Evolutionary conservation across 1,140 invertebrate species (phyloP).

Genomic region (Bicyclus anynana): DNA sequence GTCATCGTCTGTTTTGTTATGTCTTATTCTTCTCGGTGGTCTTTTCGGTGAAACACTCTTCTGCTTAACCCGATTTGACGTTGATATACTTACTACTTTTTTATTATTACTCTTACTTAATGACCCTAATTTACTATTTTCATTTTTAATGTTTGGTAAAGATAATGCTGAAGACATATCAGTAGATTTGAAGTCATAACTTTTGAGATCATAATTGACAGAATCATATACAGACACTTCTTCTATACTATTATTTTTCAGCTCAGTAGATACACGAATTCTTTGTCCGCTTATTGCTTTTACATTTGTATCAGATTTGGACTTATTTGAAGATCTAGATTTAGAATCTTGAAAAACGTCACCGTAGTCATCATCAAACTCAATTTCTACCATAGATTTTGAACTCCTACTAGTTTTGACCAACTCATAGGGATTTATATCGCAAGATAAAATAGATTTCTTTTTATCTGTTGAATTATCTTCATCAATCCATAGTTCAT

Average conservation of each 20-base stretch:
- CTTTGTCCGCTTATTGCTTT: conserved; percentile 79
- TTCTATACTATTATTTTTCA: conserved; percentile 43
- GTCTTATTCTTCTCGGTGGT: conserved; percentile 62
- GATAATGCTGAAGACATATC: conserved; percentile 52
- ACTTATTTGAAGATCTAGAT: conserved; percentile 35
- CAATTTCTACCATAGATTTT: conserved; percentile 60
- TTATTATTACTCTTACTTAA: conserved; percentile 58
- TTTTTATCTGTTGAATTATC: conserved; percentile 75
- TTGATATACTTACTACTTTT: conserved; percentile 44
- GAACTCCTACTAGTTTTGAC: conserved; percentile 75
- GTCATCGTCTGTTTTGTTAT: conserved; percentile 64
- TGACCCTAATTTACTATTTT: conserved; percentile 52
- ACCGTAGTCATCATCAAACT: conserved; percentile 64
- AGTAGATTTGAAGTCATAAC: conserved; percentile 55
- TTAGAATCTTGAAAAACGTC: conserved; percentile 62
- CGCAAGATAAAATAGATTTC: conserved; percentile 88
- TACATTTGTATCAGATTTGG: conserved; percentile 71
- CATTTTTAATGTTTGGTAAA: conserved; percentile 68
- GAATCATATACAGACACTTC: conserved; percentile 67
- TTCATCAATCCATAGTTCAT: conserved; percentile 71
- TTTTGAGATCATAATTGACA: conserved; percentile 72
- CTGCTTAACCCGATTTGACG: conserved; percentile 60
- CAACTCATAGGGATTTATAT: conserved; percentile 91
- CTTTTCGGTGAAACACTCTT: conserved; percentile 68
- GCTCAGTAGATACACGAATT: conserved; percentile 75